phyloP scores from a whole-genome alignment of 1,140 invertebrate genomes.

The Camponotus pennsylvanicus region DNA sequence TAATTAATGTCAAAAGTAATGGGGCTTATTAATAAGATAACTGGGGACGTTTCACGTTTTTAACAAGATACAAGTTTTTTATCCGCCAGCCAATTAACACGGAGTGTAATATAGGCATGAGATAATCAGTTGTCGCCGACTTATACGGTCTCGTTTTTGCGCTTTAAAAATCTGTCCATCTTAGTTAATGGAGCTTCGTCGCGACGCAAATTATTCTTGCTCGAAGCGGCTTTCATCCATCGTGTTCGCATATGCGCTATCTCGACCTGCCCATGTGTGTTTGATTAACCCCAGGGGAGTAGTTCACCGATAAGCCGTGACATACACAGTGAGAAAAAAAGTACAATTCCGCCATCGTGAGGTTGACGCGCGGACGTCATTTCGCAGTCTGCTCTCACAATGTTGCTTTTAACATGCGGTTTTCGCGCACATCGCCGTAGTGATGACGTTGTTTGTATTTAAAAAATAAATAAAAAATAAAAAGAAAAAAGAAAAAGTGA shows the following conservation, averaged over 20 bases:
- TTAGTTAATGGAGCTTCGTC: constrained; percentile 29
- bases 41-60: background rate
- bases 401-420: constrained; percentile 51
- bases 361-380: constrained; percentile 29
- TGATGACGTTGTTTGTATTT: constrained; percentile 44
- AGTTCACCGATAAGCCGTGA: constrained; percentile 46
- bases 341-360: constrained; percentile 6
- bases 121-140: background rate
- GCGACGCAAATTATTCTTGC: constrained; percentile 32
- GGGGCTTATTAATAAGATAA: background rate
- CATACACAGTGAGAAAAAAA: constrained; percentile 32
- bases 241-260: constrained; percentile 42
- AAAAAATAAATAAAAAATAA: background rate
- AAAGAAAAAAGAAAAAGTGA: constrained; percentile 3
- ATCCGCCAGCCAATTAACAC: background rate
- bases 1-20: constrained; percentile 9
- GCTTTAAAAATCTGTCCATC: constrained; percentile 17
- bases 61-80: background rate
- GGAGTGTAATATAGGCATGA: too few species aligned
- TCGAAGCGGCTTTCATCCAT: constrained; percentile 44
- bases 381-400: constrained; percentile 24
- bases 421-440: constrained; percentile 1
- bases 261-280: constrained; percentile 36
- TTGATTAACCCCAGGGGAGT: constrained; percentile 45
- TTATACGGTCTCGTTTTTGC: background rate